Evolutionary conservation across 92 coral and sea anemone species (phyloP), one percentile per base, ranked within the genome.

Genomic region (Paramuricea clavata): DNA sequence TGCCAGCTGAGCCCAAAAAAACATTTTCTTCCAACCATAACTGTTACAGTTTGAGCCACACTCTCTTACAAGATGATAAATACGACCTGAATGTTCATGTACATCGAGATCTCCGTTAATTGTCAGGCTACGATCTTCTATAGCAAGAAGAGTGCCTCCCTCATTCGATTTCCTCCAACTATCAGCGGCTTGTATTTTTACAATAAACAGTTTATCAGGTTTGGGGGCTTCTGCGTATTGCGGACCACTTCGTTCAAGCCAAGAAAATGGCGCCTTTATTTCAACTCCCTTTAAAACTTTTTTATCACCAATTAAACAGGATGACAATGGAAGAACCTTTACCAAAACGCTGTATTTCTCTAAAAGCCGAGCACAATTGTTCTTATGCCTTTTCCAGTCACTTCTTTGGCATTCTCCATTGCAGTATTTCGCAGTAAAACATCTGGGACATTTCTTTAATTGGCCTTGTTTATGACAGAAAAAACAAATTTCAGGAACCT

Each of bases 381-480:
- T 47, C 69, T 42, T 61, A 81, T 94, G 98, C 10, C 61, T 89
- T 1, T 43, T 2, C 93, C 87, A 87, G 78, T 93, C 94, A 5
- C 54, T 89, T 42, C 23, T 54, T 32, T 89, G 94, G 62, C 98
- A 94, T 6, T 49, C 69, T 22, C 47, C 15, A 56, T 74, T 72
- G 82, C 98, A 94, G 50, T 94, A 94, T 17, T 74, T 69, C 2
- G 93, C 93, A 21, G 88, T 76, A 59, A 77, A 87, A 28, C 98
- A 94, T 2, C 43, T 49, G 0, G 76, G 32, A 77, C 98, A 94
- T 52, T 65, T 84, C 8, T 49, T 11, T 22, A 78, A 80, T 47
- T 88, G 65, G 2, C 32, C 73, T 30, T 88, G 15, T 0, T 81
- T 44, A 23, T 65, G 92, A 44, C 98, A 94, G 61, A 83, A 94